Base-by-base conservation (phyloP, 2,113 vertebrate genomes). In the Onychorhynchus coronatus region DNA sequence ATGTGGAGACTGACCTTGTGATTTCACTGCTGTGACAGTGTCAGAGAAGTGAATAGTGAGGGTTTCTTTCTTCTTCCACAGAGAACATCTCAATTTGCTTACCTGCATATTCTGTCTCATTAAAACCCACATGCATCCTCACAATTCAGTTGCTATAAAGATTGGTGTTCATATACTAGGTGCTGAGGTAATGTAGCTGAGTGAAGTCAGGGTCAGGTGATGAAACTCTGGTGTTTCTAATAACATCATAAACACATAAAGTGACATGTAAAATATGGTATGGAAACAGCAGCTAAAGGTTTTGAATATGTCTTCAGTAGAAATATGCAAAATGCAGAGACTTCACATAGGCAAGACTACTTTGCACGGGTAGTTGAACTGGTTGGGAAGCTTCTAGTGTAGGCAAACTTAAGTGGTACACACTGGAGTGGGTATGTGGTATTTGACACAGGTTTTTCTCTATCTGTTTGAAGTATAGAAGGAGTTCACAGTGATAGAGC, bases 121-220 rank as follows among this genome's bases (percentile, higher is more conserved):
- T 90, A 74, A 86, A 74, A 49, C 35, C 37, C 2, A 1, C 1
- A 2, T 17, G 25, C 12, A 28, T 59, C 30, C 23, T 80, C 11
- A 3, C 24, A 37, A 67, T 91, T 67, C 44, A 41, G 37, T 65
- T 89, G 33, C 52, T 55, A 30, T 59, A 37, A 63, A 58, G 46
- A 25, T 8, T 0, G 0, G 4, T 27, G 23, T 78, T 91, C 50
- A 39, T 4, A 7, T 65, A 27, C 23, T 41, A 47, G 23, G 14
- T 55, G 14, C 65, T 81, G 61, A 39, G n/a, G 50, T 77, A 18
- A 25, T 46, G 27, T 59, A 19, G 25, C 14, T 65, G 55, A 31
- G 12, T 65, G 79, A 73, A 68, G 28, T 81, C 28, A 39, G 31
- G 30, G 16, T 72, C 65, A 80, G 19, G n/a, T 67, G 31, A 37